Conservation (phyloP, 1,140 invertebrate species). For the Drosophila watanabei region DNA sequence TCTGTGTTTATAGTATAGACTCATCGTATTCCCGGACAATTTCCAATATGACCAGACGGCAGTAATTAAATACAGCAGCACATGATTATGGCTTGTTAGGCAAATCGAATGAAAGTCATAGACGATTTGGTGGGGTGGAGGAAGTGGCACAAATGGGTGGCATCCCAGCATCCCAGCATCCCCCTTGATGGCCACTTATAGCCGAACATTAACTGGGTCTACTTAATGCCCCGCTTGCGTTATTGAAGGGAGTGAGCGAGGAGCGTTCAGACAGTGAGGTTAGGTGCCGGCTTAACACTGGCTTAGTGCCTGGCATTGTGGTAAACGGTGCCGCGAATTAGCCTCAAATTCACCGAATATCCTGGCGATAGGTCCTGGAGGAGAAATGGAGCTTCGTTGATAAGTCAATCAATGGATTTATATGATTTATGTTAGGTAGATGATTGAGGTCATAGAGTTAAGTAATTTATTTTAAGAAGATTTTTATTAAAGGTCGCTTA, state of each 20-base stretch:
- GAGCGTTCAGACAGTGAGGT: background rate
- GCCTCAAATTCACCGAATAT: conserved; percentile 1
- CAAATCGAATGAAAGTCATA: conserved; percentile 76
- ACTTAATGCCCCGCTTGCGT: conserved; percentile 20
- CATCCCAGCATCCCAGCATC: conserved; percentile 9
- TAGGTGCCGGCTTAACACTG: conserved; percentile 47
- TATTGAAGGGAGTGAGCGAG: conserved; percentile 21
- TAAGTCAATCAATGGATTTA: conserved; percentile 6
- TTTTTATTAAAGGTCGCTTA: background rate
- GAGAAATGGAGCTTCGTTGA: background rate
- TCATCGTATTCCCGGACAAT: conserved; percentile 39
- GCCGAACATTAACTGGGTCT: conserved; percentile 40
- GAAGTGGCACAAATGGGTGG: conserved; percentile 2
- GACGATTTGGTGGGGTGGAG: conserved; percentile 41
- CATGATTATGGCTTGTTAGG: conserved; percentile 81
- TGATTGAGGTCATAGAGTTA: no score
- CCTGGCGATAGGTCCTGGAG: background rate
- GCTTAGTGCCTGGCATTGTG: conserved; percentile 38
- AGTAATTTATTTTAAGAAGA: background rate
- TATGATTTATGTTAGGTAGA: background rate
- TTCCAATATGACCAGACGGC: conserved; percentile 67
- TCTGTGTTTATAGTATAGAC: background rate
- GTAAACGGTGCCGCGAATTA: conserved; percentile 30
- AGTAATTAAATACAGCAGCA: conserved; percentile 82
- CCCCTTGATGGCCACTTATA: conserved; percentile 57